phyloP scores from a whole-genome alignment of 53 echinoderm and acorn worm genomes.

The Temnopleurus reevesii region DNA sequence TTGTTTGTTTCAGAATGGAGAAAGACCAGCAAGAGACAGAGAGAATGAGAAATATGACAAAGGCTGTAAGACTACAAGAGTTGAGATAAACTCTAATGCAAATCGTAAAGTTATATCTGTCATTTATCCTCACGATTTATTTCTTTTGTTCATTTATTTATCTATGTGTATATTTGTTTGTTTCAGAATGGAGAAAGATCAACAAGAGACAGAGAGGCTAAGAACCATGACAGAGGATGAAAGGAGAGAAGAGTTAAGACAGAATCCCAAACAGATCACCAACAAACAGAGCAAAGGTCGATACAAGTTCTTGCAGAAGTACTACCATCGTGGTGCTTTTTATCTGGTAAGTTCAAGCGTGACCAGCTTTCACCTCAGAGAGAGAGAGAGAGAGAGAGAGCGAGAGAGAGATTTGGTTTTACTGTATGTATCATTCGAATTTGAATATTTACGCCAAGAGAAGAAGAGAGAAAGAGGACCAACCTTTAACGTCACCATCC shows the following conservation, averaged over 20 bases:
- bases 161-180: too few species aligned
- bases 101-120: conserved; percentile 17
- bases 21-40: conserved; percentile 84
- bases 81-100: conserved; percentile 66
- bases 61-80: conserved; percentile 79
- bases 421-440: too few species aligned
- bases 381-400: too few species aligned
- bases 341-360: conserved; percentile 78
- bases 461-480: too few species aligned
- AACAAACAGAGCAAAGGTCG: conserved; percentile 85
- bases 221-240: conserved; percentile 88
- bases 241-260: conserved; percentile 70
- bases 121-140: neutral
- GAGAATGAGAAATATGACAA: conserved; percentile 75
- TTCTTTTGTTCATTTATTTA: too few species aligned
- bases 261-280: conserved; percentile 75
- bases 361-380: too few species aligned
- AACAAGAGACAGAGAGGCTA: conserved; percentile 74
- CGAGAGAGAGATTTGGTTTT: too few species aligned
- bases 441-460: too few species aligned
- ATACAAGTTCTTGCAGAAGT: conserved; percentile 93
- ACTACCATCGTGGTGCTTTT: conserved; percentile 93
- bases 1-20: conserved; percentile 67
- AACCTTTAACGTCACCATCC: too few species aligned
- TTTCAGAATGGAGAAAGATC: conserved; percentile 82